phyloP scores from a whole-genome alignment of 2,797 vertebrate species.

The Bradypodion pumilum region DNA sequence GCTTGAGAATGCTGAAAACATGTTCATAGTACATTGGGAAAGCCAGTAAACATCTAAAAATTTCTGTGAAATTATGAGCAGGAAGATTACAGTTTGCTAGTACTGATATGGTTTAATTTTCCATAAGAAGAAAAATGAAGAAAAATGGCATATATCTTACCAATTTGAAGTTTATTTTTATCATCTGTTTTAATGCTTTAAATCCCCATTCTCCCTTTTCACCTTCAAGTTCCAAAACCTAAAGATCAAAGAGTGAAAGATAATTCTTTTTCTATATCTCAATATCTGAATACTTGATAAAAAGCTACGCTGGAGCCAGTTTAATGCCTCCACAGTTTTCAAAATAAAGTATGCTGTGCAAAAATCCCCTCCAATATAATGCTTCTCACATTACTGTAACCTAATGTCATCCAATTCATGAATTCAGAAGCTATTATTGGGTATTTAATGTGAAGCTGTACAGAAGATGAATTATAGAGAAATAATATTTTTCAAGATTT shows the following conservation, averaged over 20 bases:
- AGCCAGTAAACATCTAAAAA: neutral
- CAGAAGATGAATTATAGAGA: neutral
- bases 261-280: constrained; percentile 37
- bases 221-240: constrained; percentile 98
- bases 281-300: constrained; percentile 11
- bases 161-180: constrained; percentile 99
- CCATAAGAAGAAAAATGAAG: constrained; percentile 20
- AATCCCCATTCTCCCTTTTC: constrained; percentile 99
- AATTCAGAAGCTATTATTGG: neutral
- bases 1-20: neutral
- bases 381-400: neutral
- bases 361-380: neutral
- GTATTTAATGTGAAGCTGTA: neutral
- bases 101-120: constrained; percentile 34
- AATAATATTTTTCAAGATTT: neutral
- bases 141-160: constrained; percentile 72
- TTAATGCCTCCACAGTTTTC: constrained; percentile 19
- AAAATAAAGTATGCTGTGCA: neutral
- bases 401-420: neutral
- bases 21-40: neutral
- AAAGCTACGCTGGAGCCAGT: neutral
- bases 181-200: constrained; percentile 99
- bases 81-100: neutral
- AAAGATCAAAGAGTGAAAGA: constrained; percentile 53
- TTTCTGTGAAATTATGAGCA: neutral